Evolutionary conservation across 1,140 invertebrate genomes (phyloP).

Genomic region (Hypsibius dujardini): DNA sequence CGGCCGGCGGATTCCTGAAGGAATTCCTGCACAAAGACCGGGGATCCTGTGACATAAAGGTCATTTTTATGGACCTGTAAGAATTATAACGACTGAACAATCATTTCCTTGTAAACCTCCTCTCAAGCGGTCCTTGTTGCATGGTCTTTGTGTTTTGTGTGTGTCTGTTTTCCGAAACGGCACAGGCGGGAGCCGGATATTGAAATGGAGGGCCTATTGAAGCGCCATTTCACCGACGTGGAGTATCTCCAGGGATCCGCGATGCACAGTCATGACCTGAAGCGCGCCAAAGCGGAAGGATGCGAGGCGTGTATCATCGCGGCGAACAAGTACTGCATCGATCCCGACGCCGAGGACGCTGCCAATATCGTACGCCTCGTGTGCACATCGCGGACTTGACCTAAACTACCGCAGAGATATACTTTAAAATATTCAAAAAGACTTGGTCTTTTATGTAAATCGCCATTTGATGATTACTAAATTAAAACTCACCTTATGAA

Average conservation of each 20-base stretch:
- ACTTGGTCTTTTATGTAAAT: too few relatives aligned
- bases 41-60: neutral
- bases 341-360: constrained; percentile 43
- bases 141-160: too few relatives aligned
- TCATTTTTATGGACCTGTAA: neutral
- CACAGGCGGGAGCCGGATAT: constrained; percentile 35
- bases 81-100: neutral
- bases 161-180: neutral
- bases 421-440: too few relatives aligned
- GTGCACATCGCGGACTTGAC: too few relatives aligned
- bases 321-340: constrained; percentile 37
- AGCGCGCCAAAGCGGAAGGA: constrained; percentile 39
- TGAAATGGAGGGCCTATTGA: constrained; percentile 42
- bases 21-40: constrained; percentile 6
- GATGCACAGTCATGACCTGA: constrained; percentile 41
- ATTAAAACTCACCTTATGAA: too few relatives aligned
- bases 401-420: too few relatives aligned
- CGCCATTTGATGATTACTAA: too few relatives aligned
- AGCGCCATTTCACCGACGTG: constrained; percentile 43
- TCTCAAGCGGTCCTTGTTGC: too few relatives aligned
- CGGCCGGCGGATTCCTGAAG: neutral
- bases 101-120: too few relatives aligned
- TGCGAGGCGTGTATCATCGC: constrained; percentile 40
- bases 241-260: constrained; percentile 38
- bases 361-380: too few relatives aligned